Evolutionary conservation across 2,888 invertebrate species (phyloP).

Genomic region (Phorcus lineatus): DNA sequence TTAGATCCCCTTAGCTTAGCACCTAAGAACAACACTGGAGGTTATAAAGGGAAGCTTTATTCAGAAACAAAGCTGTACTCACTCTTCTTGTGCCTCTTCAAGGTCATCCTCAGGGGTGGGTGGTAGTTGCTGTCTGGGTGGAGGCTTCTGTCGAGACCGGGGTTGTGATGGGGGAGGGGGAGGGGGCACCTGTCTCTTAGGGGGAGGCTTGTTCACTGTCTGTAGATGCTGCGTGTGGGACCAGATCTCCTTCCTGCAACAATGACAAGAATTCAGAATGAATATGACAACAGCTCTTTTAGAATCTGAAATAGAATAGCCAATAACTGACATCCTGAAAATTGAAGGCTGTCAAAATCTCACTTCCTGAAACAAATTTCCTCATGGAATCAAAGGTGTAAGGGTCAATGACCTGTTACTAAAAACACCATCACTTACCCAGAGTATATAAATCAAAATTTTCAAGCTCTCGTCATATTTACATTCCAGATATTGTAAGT

Average conservation of each 20-base stretch:
- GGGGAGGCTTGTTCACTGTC: background rate
- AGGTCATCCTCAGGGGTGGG: background rate
- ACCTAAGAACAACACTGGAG: too few species aligned
- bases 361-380: background rate
- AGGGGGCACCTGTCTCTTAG: background rate
- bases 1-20: too few species aligned
- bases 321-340: background rate
- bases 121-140: background rate
- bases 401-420: too few species aligned
- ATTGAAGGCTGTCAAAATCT: background rate
- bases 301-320: background rate
- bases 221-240: background rate
- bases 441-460: too few species aligned
- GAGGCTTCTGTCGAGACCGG: background rate
- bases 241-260: slow-evolving; percentile 14
- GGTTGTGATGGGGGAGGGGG: background rate
- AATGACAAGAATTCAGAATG: background rate
- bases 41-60: too few species aligned
- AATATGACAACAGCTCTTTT: background rate
- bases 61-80: background rate
- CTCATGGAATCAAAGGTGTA: too few species aligned
- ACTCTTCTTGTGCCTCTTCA: background rate
- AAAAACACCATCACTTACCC: too few species aligned
- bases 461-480: too few species aligned
- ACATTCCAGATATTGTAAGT: too few species aligned